Evolutionary conservation across 2,113 vertebrate genomes (phyloP).

Genomic region (Gallinago jamesoni): DNA sequence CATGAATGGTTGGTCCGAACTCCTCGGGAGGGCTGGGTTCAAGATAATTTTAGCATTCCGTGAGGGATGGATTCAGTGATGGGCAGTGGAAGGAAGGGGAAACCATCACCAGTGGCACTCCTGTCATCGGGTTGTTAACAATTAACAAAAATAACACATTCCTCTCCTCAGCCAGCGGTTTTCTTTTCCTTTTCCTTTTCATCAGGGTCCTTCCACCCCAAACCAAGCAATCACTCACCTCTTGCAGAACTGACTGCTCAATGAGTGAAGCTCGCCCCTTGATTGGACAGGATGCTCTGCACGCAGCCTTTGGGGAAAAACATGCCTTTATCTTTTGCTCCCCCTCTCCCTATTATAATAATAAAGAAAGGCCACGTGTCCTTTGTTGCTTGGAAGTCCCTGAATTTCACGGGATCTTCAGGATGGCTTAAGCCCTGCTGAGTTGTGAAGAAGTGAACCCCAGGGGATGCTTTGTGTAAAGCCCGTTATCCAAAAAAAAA

Average conservation of each 20-base stretch:
- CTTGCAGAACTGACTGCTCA: not conserved
- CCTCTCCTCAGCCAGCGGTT: not conserved
- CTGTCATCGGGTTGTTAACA: rapidly evolving
- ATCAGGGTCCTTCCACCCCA: not conserved
- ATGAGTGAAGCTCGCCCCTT: not conserved
- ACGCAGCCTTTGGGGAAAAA: not conserved
- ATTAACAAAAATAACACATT: not conserved
- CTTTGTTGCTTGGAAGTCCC: not conserved
- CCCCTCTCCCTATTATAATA: rapidly evolving
- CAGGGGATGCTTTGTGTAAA: not conserved
- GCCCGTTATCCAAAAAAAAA: not conserved
- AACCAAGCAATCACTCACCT: not conserved
- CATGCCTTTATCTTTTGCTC: rapidly evolving
- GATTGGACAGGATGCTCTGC: not conserved
- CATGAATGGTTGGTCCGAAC: not conserved
- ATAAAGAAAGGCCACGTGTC: not conserved
- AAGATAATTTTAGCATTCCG: not conserved
- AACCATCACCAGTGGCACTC: not conserved
- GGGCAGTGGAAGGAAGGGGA: not conserved
- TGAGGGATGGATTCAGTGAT: not conserved
- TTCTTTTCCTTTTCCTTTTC: not conserved
- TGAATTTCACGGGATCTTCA: not conserved
- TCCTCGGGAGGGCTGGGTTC: not conserved
- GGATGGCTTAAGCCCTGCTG: not conserved
- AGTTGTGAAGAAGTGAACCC: not conserved